Conservation (phyloP, 1,140 invertebrate species). For the Hyposmocoma kahamanoa region DNA sequence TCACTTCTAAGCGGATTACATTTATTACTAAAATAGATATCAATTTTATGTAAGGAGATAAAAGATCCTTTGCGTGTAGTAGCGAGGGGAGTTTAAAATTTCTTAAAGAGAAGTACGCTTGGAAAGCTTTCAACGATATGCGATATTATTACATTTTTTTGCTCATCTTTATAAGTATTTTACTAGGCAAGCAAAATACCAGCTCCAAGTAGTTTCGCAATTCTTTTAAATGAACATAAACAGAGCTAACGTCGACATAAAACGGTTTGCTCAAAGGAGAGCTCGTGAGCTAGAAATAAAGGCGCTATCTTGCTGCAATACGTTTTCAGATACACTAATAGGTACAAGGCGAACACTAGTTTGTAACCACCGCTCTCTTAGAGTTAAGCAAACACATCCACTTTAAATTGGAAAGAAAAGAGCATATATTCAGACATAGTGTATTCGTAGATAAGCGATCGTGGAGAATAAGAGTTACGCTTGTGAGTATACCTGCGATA, state of each 20-base stretch:
- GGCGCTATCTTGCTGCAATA: slow-evolving; percentile 32
- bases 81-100: not conserved
- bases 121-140: not conserved
- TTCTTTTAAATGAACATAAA: slow-evolving; percentile 1
- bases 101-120: not conserved
- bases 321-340: slow-evolving; percentile 26
- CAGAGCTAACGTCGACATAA: not conserved
- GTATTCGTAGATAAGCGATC: no score
- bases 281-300: slow-evolving; percentile 24
- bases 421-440: slow-evolving; percentile 4
- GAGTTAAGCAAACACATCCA: slow-evolving; percentile 28
- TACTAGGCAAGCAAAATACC: not conserved
- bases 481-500: no score
- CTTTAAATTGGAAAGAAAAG: slow-evolving; percentile 19
- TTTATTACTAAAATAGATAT: not conserved
- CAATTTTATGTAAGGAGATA: not conserved
- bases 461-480: no score
- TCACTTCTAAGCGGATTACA: not conserved
- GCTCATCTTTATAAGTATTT: not conserved
- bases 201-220: not conserved
- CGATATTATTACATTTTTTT: slow-evolving; percentile 2
- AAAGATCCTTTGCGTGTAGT: not conserved
- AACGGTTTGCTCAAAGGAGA: slow-evolving; percentile 14
- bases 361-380: slow-evolving; percentile 5
- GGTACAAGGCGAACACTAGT: slow-evolving; percentile 1